Evolutionary conservation across 2,888 invertebrate genomes (phyloP).

Genomic region (Orchestes rusci): DNA sequence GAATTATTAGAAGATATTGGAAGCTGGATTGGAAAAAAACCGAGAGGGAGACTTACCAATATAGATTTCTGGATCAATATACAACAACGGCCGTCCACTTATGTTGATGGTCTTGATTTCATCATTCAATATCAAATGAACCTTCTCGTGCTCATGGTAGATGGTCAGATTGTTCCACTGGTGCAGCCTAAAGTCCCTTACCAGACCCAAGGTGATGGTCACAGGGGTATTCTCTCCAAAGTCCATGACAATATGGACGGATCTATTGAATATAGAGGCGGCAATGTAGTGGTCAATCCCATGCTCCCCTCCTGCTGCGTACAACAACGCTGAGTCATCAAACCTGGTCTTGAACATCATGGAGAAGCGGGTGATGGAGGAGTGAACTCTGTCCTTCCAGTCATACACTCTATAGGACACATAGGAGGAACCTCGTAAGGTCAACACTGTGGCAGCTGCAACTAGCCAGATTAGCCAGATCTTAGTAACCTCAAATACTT

Average conservation of each 20-base stretch:
- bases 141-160: constrained; percentile 64
- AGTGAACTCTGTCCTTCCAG: constrained; percentile 86
- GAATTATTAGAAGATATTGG: too few species aligned
- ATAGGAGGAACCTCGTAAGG: constrained; percentile 84
- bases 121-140: constrained; percentile 70
- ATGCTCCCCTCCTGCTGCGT: constrained; percentile 78
- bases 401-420: constrained; percentile 88
- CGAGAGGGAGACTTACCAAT: constrained; percentile 59
- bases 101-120: constrained; percentile 63
- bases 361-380: constrained; percentile 79
- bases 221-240: constrained; percentile 75
- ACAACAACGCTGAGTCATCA: constrained; percentile 86
- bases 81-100: constrained; percentile 66
- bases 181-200: constrained; percentile 57
- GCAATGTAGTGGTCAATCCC: constrained; percentile 86
- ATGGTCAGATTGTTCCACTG: constrained; percentile 89
- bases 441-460: constrained; percentile 77
- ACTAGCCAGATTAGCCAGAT: constrained; percentile 9
- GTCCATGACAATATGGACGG: constrained; percentile 79
- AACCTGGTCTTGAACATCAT: constrained; percentile 86
- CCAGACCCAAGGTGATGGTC: constrained; percentile 55
- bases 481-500: too few species aligned
- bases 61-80: constrained; percentile 91
- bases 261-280: constrained; percentile 74
- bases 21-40: too few species aligned